Evolutionary conservation across 2,888 invertebrate species (phyloP).

Genomic region (Cosmorhoe ocellata): DNA sequence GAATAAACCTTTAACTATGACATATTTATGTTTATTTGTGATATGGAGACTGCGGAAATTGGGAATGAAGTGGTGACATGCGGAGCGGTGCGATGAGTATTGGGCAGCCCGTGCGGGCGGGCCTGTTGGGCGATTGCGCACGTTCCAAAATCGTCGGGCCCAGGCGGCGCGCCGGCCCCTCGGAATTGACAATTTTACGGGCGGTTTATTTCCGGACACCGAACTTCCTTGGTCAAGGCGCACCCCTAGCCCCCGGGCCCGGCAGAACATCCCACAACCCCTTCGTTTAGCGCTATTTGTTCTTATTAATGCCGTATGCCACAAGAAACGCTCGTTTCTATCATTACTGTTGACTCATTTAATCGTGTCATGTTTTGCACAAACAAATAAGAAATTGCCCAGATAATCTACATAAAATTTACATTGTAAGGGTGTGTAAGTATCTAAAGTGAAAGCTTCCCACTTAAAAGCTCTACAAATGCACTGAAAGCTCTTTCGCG

Average conservation of each 20-base stretch:
- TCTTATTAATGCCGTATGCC: constrained; percentile 37
- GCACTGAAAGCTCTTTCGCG: constrained; percentile 83
- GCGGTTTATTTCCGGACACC: constrained; percentile 85
- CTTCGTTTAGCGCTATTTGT: constrained; percentile 54
- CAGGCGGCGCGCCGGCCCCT: constrained; percentile 62
- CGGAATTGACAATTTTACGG: constrained; percentile 88
- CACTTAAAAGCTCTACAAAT: constrained; percentile 83
- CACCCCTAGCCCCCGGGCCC: constrained; percentile 50
- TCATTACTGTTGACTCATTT: constrained; percentile 4
- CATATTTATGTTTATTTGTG: constrained; percentile 29
- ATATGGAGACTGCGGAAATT: constrained; percentile 1
- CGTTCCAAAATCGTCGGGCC: constrained; percentile 68
- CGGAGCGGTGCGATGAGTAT: constrained; percentile 37
- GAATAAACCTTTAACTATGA: constrained; percentile 27
- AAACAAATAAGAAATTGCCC: constrained; percentile 34
- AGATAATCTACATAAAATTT: constrained; percentile 73
- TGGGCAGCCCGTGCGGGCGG: constrained; percentile 39
- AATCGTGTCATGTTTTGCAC: constrained; percentile 14
- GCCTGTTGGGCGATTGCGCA: constrained; percentile 36
- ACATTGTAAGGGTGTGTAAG: constrained; percentile 75
- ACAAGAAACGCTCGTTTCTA: background rate
- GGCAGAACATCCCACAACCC: constrained; percentile 49
- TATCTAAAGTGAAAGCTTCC: constrained; percentile 83
- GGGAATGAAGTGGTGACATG: constrained; percentile 36
- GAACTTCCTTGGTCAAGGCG: constrained; percentile 73